Base-by-base conservation (phyloP, 2,113 vertebrate species). In the Lichenostomus cassidix region DNA sequence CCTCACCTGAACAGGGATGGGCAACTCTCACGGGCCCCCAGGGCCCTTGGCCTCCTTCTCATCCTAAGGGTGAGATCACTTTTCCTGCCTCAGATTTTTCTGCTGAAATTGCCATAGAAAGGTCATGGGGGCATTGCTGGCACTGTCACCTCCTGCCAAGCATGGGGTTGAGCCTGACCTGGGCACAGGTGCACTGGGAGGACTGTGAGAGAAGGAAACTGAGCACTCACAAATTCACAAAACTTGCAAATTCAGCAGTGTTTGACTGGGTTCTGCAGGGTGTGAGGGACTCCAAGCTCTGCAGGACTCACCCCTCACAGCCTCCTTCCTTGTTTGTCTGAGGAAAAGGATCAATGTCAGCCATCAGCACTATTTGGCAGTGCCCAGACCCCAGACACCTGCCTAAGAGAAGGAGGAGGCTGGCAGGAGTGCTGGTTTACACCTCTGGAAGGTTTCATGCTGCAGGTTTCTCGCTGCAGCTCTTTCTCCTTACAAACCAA, bases 111-210 rank as follows among this genome's bases (percentile, higher is more conserved):
- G 9, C 21, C 73, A 13, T 60, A 53, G 29, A 33, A 65, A 27
- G 23, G 10, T n/a, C 5, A 13, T 3, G 24, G 0, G 5, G 12
- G 0, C 1, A 6, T 9, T 9, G 6, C 0, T 55, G 59, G 29
- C 47, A 12, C 59, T 12, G 33, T 7, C n/a, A 12, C 25, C 70
- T 78, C 47, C 35, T 29, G 4, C 44, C 1, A 4, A 42, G 5
- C 4, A 0, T 2, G 25, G 15, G 5, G 24, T 17, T 41, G 49
- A 73, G 28, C 42, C 69, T 52, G 44, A 16, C 22, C 37, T 41
- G n/a, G 27, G n/a, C 37, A 33, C n/a, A 50, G 53, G 29, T 5
- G 7, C 15, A 1, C 13, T 56, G 37, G 39, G 12, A 33, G 37
- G n/a, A 2, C 31, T 12, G 19, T 1, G 3, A 50, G 37, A n/a